A percentile compares a stretch with the other conserved stretches of the same genome.
Conservation (phyloP, 2,888 invertebrate species). For the Tetramorium bicarinatum region DNA sequence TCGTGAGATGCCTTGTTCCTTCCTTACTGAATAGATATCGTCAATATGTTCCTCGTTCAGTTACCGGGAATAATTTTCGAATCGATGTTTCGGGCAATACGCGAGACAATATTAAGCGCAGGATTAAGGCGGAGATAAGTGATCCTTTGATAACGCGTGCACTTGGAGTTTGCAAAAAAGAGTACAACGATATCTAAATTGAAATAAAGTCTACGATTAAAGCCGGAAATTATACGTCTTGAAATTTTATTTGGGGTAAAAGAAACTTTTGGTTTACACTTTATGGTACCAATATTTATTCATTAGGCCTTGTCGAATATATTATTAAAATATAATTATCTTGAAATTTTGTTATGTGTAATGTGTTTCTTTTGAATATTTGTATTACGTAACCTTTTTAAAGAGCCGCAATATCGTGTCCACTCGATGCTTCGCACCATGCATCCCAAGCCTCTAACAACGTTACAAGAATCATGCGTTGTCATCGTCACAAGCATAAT, state of each 20-base stretch:
- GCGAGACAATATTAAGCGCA: slow-evolving; percentile 8
- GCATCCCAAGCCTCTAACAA: slow-evolving; percentile 30
- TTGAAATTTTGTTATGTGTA: not conserved
- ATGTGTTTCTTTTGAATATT: slow-evolving; percentile 6
- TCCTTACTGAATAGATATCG: not conserved
- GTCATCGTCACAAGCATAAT: slow-evolving; percentile 44
- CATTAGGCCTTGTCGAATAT: not conserved
- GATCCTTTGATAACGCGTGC: slow-evolving; percentile 22
- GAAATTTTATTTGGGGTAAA: not conserved
- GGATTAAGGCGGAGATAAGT: not conserved
- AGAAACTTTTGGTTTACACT: not conserved
- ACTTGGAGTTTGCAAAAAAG: not conserved
- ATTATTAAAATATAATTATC: not conserved
- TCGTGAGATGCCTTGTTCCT: slow-evolving; percentile 38
- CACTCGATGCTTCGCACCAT: not conserved
- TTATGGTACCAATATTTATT: not conserved
- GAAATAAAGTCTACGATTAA: not conserved
- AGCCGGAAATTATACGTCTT: not conserved
- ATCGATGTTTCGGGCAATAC: not conserved
- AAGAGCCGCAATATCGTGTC: slow-evolving; percentile 19
- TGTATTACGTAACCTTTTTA: slow-evolving; percentile 10
- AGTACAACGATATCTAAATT: not conserved
- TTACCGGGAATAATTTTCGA: slow-evolving; percentile 4
- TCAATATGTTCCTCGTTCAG: slow-evolving; percentile 8
- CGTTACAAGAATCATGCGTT: slow-evolving; percentile 40